These are phyloP conservation scores for Phalacrocorax pelagicus DNA, from an alignment of 2,113 vertebrate species.

Conservation along the genomic window DNA sequence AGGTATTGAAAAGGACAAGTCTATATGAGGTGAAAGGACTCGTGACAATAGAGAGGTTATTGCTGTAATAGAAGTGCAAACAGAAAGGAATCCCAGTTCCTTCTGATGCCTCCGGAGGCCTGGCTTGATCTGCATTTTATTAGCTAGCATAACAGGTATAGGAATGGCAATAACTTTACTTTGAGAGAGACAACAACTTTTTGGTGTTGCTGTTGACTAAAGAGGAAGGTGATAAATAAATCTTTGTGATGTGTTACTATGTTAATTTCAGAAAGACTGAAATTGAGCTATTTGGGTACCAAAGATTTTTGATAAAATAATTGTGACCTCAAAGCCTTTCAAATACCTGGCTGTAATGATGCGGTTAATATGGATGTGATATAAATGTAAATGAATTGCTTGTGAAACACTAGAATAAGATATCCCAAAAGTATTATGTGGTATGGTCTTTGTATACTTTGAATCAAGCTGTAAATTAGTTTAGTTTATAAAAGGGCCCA, in stretches of 20 bases:
- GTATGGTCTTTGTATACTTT: neutral
- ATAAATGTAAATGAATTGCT: neutral
- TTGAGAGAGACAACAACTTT: neutral
- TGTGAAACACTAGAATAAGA: neutral
- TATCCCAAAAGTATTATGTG: neutral
- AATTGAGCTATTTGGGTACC: neutral
- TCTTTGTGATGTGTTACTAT: neutral
- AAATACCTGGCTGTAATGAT: neutral
- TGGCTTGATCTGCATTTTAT: neutral
- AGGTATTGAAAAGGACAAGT: neutral
- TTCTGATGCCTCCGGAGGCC: neutral
- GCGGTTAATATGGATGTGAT: neutral
- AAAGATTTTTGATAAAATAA: neutral
- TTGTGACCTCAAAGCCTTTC: neutral
- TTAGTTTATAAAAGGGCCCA: neutral
- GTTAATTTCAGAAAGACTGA: neutral
- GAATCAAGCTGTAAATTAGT: neutral
- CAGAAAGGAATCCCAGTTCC: neutral
- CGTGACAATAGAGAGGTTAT: neutral
- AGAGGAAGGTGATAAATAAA: neutral
- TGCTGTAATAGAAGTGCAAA: neutral
- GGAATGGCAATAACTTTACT: neutral
- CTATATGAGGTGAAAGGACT: neutral
- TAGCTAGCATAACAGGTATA: neutral
- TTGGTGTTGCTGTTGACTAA: neutral